Conservation (phyloP, 2,113 vertebrate genomes). For the Ptilorrhoa leucosticta region DNA sequence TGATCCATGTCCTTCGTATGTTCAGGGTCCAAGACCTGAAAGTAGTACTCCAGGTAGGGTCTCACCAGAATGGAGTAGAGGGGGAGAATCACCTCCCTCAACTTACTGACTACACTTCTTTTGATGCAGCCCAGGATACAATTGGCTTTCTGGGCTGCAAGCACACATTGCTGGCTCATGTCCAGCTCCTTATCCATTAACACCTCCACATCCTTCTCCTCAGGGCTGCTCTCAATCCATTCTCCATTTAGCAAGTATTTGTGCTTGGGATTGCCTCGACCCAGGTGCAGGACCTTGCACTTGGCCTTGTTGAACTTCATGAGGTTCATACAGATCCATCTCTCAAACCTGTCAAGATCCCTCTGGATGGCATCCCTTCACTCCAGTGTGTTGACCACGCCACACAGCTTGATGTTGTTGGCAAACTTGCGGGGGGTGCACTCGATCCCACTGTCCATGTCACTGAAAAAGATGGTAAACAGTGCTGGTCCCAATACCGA, state of each 20-base stretch:
- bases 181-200: neutral
- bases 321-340: neutral
- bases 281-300: neutral
- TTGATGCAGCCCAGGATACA: neutral
- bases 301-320: neutral
- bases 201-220: neutral
- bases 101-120: neutral
- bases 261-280: neutral
- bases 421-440: neutral
- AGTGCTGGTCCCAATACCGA: neutral
- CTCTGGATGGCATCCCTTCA: neutral
- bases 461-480: neutral
- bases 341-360: neutral
- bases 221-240: neutral
- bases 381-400: neutral
- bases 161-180: neutral
- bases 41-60: neutral
- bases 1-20: neutral
- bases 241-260: neutral
- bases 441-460: neutral
- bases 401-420: neutral
- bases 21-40: neutral
- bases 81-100: neutral
- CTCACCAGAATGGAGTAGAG: neutral
- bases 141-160: neutral